A percentile compares a stretch with the other conserved stretches of the same genome.
These are phyloP conservation scores for Phocoena phocoena DNA, from an alignment of 2,113 vertebrate genomes.

Conservation along the genomic window DNA sequence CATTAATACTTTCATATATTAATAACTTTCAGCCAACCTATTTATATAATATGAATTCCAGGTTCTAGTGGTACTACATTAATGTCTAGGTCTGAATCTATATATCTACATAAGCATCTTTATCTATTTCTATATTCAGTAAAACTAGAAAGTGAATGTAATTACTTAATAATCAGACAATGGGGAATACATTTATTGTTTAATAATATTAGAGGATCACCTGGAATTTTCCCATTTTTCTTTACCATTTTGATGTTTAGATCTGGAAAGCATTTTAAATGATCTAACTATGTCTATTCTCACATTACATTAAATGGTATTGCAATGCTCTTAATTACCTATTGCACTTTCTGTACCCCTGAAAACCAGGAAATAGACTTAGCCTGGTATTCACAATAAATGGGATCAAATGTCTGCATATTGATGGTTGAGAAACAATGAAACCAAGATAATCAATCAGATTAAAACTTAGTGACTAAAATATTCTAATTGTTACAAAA, in stretches of 20 bases:
- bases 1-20: neutral
- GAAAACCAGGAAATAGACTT: neutral
- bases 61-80: neutral
- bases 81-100: neutral
- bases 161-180: neutral
- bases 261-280: constrained; percentile 7
- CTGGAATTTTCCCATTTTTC: neutral
- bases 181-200: neutral
- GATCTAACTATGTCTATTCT: neutral
- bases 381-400: neutral
- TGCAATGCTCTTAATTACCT: neutral
- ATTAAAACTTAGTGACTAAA: neutral
- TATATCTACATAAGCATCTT: neutral
- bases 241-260: neutral
- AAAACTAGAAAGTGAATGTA: neutral
- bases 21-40: neutral
- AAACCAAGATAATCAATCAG: neutral
- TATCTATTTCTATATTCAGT: neutral
- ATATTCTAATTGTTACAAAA: neutral
- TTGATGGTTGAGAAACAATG: neutral
- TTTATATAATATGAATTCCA: neutral
- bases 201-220: neutral
- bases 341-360: neutral
- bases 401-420: neutral
- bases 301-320: neutral